These are phyloP conservation scores for Pampus argenteus DNA, from an alignment of 2,797 vertebrate species.

Conservation along the genomic window DNA sequence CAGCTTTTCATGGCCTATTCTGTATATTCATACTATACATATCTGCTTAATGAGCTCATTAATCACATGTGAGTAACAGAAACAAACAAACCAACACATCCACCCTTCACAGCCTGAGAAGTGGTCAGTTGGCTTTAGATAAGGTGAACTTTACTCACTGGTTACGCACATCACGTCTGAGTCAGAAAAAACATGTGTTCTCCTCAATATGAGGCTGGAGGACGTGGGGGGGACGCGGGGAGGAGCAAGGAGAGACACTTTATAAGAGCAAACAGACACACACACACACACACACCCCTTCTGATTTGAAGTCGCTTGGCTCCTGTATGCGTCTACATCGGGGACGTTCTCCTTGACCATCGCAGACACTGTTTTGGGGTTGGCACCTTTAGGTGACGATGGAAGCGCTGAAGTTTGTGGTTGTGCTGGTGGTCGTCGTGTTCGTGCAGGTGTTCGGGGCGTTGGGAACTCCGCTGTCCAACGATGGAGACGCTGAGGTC, in stretches of 20 bases:
- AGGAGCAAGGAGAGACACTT: conserved; percentile 49
- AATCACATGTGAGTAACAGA: conserved; percentile 10
- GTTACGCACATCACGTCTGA: conserved; percentile 34
- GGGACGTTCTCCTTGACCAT: conserved; percentile 9
- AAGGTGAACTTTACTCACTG: conserved; percentile 28
- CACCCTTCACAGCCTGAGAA: conserved; percentile 28
- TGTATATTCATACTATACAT: neutral
- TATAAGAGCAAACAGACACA: conserved; percentile 57
- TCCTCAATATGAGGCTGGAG: conserved; percentile 13
- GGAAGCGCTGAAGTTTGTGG: conserved; percentile 72
- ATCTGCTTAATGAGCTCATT: conserved; percentile 3
- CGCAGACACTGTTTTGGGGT: neutral
- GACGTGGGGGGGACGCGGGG: conserved; percentile 42
- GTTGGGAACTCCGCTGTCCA: conserved; percentile 55
- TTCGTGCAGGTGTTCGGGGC: conserved; percentile 66
- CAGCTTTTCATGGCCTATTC: neutral
- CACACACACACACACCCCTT: no score
- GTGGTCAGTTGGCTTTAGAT: conserved; percentile 26
- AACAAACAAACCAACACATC: conserved; percentile 7
- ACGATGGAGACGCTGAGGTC: conserved; percentile 53
- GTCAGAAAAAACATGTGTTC: conserved; percentile 27
- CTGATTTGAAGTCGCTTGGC: neutral
- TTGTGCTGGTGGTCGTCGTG: conserved; percentile 65
- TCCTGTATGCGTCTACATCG: conserved; percentile 32
- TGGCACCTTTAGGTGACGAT: conserved; percentile 42